Evolutionary conservation across 1,140 invertebrate genomes (phyloP).

Genomic region (Elysia chlorotica): DNA sequence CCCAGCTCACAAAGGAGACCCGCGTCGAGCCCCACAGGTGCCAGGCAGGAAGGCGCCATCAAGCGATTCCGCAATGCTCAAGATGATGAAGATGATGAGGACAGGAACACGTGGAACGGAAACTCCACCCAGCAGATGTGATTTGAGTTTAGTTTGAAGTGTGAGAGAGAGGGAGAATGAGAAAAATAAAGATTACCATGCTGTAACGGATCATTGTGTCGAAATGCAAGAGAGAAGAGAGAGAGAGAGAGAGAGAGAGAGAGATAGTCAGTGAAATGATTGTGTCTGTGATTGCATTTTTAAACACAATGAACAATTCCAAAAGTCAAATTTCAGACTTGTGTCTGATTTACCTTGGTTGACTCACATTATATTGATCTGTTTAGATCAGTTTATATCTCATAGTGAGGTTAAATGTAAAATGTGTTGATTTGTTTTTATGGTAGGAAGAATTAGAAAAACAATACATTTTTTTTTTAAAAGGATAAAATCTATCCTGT

Average conservation of each 20-base stretch:
- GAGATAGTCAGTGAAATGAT: neutral
- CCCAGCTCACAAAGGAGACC: neutral
- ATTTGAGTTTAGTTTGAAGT: neutral
- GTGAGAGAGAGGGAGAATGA: neutral
- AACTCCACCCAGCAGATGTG: constrained; percentile 13
- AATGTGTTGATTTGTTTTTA: too few species aligned
- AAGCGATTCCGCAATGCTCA: constrained; percentile 8
- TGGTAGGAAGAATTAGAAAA: too few species aligned
- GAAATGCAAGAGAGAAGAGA: neutral
- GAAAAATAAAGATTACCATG: neutral
- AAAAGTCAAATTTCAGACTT: too few species aligned
- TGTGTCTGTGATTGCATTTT: neutral
- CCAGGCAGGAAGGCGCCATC: constrained; percentile 17
- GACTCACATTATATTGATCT: too few species aligned
- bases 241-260: neutral
- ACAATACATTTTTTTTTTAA: too few species aligned
- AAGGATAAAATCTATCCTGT: too few species aligned
- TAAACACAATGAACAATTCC: too few species aligned
- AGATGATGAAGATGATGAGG: constrained; percentile 19
- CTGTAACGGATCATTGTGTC: neutral
- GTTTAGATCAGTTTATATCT: too few species aligned
- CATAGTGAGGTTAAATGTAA: too few species aligned
- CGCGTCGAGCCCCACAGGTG: neutral
- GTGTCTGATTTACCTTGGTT: too few species aligned
- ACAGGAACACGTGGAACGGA: constrained; percentile 20